Evolutionary conservation across 2,888 invertebrate species (phyloP).

Genomic region (Lomographa bimaculata): DNA sequence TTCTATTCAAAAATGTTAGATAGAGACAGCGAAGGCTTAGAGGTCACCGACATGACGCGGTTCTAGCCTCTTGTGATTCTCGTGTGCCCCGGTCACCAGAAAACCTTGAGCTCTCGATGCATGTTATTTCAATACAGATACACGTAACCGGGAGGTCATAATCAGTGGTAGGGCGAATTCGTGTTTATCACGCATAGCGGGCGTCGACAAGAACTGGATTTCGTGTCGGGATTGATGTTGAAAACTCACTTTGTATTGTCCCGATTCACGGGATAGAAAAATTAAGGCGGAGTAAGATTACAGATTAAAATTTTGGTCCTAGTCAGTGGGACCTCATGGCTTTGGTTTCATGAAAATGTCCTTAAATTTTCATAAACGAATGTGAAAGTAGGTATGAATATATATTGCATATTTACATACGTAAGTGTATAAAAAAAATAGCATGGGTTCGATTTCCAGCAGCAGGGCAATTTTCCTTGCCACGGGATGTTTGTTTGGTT

Average conservation of each 20-base stretch:
- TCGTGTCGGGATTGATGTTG: conserved; percentile 28
- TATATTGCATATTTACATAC: too few relatives aligned
- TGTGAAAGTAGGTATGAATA: too few relatives aligned
- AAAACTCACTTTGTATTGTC: conserved; percentile 15
- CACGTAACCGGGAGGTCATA: not conserved
- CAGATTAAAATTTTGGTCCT: too few relatives aligned
- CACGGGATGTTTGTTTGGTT: too few relatives aligned
- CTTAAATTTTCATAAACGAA: too few relatives aligned
- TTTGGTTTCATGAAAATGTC: too few relatives aligned
- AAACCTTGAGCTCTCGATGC: conserved; percentile 35
- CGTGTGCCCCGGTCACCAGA: conserved; percentile 29
- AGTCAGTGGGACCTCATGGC: too few relatives aligned
- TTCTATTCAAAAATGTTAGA: conserved; percentile 31
- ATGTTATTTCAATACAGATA: not conserved
- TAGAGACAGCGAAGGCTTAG: conserved; percentile 39
- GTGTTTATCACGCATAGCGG: not conserved
- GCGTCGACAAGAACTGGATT: not conserved
- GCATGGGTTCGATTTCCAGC: too few relatives aligned
- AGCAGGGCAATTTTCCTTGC: too few relatives aligned
- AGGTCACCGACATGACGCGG: conserved; percentile 58
- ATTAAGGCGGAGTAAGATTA: too few relatives aligned
- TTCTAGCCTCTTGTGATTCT: not conserved
- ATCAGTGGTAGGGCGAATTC: not conserved
- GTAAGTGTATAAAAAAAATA: too few relatives aligned
- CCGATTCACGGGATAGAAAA: too few relatives aligned